A percentile compares a stretch with the other conserved stretches of the same genome.
Evolutionary conservation across 2,113 vertebrate genomes (phyloP).

Genomic region (Zosterops hypoxanthus): DNA sequence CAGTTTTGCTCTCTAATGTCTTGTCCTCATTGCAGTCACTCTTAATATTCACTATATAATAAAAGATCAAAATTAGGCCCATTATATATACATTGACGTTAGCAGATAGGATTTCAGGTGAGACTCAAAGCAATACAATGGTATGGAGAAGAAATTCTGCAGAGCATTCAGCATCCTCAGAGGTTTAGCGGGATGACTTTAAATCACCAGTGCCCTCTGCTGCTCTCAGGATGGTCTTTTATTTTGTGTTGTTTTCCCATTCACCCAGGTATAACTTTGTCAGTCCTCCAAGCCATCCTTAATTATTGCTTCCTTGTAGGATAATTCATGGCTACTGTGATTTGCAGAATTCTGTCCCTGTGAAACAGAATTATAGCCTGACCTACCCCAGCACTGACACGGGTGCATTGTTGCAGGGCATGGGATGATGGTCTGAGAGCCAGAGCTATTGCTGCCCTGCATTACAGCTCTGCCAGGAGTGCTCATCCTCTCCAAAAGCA

Average conservation of each 20-base stretch:
- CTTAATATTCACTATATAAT: neutral
- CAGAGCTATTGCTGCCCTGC: neutral
- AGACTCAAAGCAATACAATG: neutral
- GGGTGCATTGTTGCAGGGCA: accelerated
- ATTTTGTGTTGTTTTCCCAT: neutral
- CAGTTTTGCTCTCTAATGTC: neutral
- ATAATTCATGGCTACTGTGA: neutral
- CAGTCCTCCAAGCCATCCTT: neutral
- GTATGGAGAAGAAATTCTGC: neutral
- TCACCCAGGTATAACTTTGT: neutral
- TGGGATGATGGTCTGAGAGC: neutral
- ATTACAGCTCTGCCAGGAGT: neutral
- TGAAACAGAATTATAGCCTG: neutral
- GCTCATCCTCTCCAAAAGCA: neutral
- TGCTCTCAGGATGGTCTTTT: neutral
- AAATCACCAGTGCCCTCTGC: slow-evolving; percentile 60
- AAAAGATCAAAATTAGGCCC: neutral
- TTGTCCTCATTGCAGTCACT: neutral
- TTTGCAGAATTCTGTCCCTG: neutral
- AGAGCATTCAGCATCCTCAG: neutral
- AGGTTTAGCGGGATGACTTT: neutral
- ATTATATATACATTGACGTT: neutral
- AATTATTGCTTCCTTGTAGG: neutral
- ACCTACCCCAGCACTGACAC: neutral
- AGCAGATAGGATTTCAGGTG: neutral